Evolutionary conservation across 1,140 invertebrate species (phyloP), one percentile per base, ranked within the genome.

Genomic region (Drosophila truncata): DNA sequence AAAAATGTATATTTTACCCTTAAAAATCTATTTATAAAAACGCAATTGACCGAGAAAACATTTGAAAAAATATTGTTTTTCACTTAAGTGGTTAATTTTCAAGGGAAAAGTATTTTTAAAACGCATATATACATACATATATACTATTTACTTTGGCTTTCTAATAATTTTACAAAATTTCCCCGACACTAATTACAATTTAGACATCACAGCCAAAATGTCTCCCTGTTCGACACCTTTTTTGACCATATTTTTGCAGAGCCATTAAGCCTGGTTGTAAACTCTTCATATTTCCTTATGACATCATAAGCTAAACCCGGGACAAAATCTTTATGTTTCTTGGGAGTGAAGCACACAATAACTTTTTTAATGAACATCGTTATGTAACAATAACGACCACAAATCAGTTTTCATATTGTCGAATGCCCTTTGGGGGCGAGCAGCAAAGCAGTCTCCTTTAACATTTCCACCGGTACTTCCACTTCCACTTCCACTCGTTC

Each of bases 291-390:
- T 69, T 67, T 67, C 65, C 66, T 42, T 33, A 70, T 70, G 29
- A 66, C 27, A 66, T 69, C 46, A 52, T 33, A 33, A 39, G 33
- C 16, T 8, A 23, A 23, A 23, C 7, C 23, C 2, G 14, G 46
- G n/a, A n/a, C 27, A 52, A 66, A 66, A 37, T 29, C 42, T 59
- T 72, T 59, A 49, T 72, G 42, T 72, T 59, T 18, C 52, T 54
- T 2, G 65, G 20, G 14, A 41, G 14, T 23, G 33, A 41, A 29
- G 33, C 61, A 61, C 70, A 76, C 72, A 58, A 65, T 76, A 75
- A 73, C 67, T 64, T 75, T 75, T 75, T 75, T 76, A 76, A 76
- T 76, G 73, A 64, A 52, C 73, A 75, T 75, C 71, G 72, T 76
- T 72, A 33, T 13, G 61, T 63, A 63, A 75, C 59, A 64, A 65